Evolutionary conservation across 2,797 vertebrate genomes (phyloP).

Genomic region (Squalus acanthias): DNA sequence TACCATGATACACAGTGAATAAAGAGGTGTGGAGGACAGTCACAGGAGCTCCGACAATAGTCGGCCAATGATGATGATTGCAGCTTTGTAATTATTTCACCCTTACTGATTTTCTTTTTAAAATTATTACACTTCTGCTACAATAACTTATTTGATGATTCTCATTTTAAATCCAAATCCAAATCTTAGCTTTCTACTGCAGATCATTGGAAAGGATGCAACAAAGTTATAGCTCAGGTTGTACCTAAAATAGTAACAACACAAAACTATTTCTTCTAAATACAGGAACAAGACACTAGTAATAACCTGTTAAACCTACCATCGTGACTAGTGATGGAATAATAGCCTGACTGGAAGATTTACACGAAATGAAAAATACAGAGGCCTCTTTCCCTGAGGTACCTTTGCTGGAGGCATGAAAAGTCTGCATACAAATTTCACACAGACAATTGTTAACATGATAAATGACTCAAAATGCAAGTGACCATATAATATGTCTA

Average conservation of each 20-base stretch:
- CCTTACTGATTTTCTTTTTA: too few relatives aligned
- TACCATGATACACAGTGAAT: too few relatives aligned
- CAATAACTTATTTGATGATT: background rate
- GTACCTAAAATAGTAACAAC: background rate
- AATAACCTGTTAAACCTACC: background rate
- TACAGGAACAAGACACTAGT: background rate
- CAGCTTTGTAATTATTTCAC: too few relatives aligned
- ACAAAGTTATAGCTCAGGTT: background rate
- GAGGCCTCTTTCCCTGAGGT: background rate
- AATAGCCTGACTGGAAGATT: background rate
- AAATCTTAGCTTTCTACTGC: background rate
- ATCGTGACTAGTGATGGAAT: background rate
- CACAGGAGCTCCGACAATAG: too few relatives aligned
- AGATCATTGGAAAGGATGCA: background rate
- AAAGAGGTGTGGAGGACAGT: too few relatives aligned
- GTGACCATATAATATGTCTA: background rate
- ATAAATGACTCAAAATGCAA: background rate
- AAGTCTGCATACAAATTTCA: background rate
- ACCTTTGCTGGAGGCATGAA: background rate
- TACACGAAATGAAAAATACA: background rate
- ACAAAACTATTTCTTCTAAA: background rate
- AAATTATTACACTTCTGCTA: background rate
- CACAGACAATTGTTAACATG: background rate
- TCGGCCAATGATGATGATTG: too few relatives aligned
- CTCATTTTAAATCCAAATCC: background rate